Evolutionary conservation across 2,888 invertebrate genomes (phyloP).

Genomic region (Tiliacea citrago): DNA sequence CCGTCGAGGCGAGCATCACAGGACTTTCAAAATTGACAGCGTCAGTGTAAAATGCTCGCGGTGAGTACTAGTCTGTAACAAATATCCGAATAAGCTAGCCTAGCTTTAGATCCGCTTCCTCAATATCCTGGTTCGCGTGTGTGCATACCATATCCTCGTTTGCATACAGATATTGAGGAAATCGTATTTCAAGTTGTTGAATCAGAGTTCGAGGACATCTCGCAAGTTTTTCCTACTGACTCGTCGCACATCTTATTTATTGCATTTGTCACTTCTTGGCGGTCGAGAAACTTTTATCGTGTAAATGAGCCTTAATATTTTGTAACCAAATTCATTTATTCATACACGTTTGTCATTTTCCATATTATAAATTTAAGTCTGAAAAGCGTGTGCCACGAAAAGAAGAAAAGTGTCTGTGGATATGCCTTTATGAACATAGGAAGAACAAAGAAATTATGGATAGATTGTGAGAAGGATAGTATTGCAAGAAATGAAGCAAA

Average conservation of each 20-base stretch:
- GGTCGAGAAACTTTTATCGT: not conserved
- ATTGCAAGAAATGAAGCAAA: not conserved
- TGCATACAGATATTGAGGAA: conserved; percentile 45
- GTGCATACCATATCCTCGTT: conserved; percentile 44
- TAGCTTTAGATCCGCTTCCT: not conserved
- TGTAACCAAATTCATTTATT: not conserved
- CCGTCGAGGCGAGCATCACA: not conserved
- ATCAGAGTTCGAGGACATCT: not conserved
- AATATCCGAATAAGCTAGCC: not conserved
- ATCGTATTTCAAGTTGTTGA: not conserved
- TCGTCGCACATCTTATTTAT: not conserved
- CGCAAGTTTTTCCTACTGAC: not conserved
- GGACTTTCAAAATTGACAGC: too few species aligned
- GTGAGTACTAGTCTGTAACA: not conserved
- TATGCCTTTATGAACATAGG: not conserved
- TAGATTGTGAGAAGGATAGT: not conserved
- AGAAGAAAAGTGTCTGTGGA: not conserved
- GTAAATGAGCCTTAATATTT: not conserved
- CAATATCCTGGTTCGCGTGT: conserved; percentile 7
- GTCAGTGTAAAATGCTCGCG: not conserved
- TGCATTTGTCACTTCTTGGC: not conserved
- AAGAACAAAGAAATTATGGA: not conserved
- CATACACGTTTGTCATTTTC: not conserved
- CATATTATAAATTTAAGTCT: not conserved
- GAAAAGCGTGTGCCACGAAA: not conserved